Percentiles rank a stretch among this genome's conserved stretches.
Evolutionary conservation across 2,797 vertebrate species (phyloP).

Genomic region (Mus caroli): DNA sequence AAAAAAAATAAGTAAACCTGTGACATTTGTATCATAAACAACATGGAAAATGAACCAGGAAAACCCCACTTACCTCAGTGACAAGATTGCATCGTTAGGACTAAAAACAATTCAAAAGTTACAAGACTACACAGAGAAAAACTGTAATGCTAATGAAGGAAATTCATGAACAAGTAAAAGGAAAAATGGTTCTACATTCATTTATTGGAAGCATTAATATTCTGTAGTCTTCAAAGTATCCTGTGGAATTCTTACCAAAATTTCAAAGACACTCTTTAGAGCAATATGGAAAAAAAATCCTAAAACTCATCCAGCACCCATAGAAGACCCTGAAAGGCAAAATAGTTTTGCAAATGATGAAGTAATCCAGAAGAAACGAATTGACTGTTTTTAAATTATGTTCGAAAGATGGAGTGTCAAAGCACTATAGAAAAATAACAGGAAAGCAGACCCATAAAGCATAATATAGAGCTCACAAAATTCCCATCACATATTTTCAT

Average conservation of each 20-base stretch:
- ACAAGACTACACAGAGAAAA: neutral
- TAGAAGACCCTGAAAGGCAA: neutral
- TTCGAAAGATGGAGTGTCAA: neutral
- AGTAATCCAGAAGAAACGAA: neutral
- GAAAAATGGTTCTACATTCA: neutral
- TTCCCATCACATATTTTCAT: neutral
- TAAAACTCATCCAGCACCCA: neutral
- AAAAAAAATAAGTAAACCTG: neutral
- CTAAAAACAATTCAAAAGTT: neutral
- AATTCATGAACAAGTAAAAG: neutral
- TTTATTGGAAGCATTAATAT: neutral
- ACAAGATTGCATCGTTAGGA: neutral
- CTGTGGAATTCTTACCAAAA: neutral
- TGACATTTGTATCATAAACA: neutral
- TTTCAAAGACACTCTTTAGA: neutral
- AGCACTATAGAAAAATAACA: neutral
- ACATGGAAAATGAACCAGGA: neutral
- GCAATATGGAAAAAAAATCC: neutral
- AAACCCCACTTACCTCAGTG: neutral
- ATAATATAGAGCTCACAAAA: neutral
- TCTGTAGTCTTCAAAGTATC: neutral
- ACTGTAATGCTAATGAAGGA: neutral
- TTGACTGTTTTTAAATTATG: neutral
- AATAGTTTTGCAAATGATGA: neutral
- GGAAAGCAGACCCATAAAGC: too few species aligned